Base-by-base conservation (phyloP, 2,113 vertebrate species). In the Oryzias woworae region DNA sequence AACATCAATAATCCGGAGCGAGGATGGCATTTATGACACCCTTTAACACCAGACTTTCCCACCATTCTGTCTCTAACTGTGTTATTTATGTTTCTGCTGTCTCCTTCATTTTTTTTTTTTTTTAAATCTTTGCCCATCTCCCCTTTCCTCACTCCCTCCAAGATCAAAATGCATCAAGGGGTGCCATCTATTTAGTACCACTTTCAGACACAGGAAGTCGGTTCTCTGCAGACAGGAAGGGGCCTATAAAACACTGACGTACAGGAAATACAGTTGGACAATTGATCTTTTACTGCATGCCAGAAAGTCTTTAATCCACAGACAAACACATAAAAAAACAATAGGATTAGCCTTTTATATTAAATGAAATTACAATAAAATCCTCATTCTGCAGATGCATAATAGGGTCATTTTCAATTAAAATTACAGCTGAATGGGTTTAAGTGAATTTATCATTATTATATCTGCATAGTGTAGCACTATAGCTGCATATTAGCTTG, bases 1-100 rank as follows among this genome's bases (percentile, higher is more conserved):
- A 87, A 89, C 84, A 88, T 90, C 86, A 89, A 91, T 90, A 89
- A 89, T 84, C 73, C 69, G 70, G 79, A 83, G 88, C 85, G 89
- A 88, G 85, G 85, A 88, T 62, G 17, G 75, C 86, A 84, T 90
- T 88, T 86, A 88, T 85, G 77, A 80, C 66, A 72, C 75, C 74
- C 88, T 89, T 81, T 88, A 81, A 86, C 82, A 74, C 86, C 74
- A 79, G 77, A 81, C 70, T 80, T 79, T 85, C 58, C 77, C 54
- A 58, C 79, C 84, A 85, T 82, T 86, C 78, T 71, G 82, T 85
- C 85, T 80, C 85, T 75, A 12, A 84, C 82, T 84, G 84, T 88
- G 85, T 80, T 87, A 84, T 82, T 84, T 80, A 82, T 84, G 86
- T 87, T 87, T 83, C 74, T 83, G 74, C 82, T 81, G 82, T 80